Conservation (phyloP, 2,797 vertebrate species). For the Aldrovandia affinis region DNA sequence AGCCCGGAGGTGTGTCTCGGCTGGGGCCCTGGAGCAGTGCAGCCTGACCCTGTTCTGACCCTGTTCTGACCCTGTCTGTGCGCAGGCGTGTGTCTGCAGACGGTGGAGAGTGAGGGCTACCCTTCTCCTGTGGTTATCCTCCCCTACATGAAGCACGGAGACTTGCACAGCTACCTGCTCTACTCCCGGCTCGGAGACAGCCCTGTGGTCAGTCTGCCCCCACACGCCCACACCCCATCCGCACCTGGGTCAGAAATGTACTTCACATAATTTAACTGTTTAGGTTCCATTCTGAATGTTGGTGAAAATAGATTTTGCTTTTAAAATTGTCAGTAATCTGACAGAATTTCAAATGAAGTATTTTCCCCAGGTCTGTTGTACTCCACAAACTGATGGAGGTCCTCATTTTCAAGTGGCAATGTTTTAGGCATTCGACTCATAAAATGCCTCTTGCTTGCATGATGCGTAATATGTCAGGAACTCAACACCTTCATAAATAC, state of each 20-base stretch:
- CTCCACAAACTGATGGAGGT: too few species aligned
- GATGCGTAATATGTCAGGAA: too few species aligned
- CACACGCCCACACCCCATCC: too few species aligned
- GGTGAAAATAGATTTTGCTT: too few species aligned
- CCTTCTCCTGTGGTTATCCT: conserved; percentile 91
- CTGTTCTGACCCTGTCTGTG: conserved; percentile 38
- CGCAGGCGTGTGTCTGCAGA: conserved; percentile 90
- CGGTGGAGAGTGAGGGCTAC: conserved; percentile 87
- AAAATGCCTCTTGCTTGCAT: conserved; percentile 19
- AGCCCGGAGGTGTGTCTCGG: background rate
- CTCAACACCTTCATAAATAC: too few species aligned
- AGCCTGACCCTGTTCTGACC: background rate
- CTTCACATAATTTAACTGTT: too few species aligned
- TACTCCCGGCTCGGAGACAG: conserved; percentile 87
- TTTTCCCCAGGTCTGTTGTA: too few species aligned
- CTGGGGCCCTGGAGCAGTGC: background rate
- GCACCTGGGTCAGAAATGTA: too few species aligned
- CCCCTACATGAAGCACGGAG: conserved; percentile 92
- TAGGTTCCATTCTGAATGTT: too few species aligned
- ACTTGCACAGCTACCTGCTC: conserved; percentile 91
- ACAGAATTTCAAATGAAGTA: too few species aligned
- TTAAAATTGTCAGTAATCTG: too few species aligned
- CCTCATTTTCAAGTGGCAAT: conserved; percentile 42
- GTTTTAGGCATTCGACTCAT: conserved; percentile 37
- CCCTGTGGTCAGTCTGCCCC: conserved; percentile 77